phyloP scores from a whole-genome alignment of 2,113 vertebrate genomes.

The Halcyon senegalensis region DNA sequence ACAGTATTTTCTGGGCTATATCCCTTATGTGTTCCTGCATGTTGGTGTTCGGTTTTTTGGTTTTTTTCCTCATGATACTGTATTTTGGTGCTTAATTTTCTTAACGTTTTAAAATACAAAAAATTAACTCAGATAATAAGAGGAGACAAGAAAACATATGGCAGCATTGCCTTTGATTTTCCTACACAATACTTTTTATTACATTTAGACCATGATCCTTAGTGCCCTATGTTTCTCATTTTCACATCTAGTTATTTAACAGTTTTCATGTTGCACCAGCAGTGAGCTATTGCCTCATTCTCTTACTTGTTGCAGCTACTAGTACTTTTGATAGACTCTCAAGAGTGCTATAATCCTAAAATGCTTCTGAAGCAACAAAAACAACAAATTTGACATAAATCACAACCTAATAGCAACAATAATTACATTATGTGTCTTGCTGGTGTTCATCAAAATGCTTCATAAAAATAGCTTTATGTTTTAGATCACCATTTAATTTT shows the following conservation, averaged over 20 bases:
- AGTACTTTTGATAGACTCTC: not conserved
- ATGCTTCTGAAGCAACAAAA: not conserved
- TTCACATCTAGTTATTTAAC: slow-evolving; percentile 17
- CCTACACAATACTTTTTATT: not conserved
- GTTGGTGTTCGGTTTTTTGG: not conserved
- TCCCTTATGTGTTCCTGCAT: not conserved
- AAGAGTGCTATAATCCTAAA: not conserved
- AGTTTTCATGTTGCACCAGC: not conserved
- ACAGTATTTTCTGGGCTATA: not conserved
- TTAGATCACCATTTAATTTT: not conserved
- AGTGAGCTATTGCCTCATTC: not conserved
- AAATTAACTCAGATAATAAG: not conserved
- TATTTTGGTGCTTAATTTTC: not conserved
- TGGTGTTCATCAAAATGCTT: slow-evolving; percentile 41
- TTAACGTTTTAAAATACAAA: not conserved
- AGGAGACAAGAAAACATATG: not conserved
- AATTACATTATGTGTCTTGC: not conserved
- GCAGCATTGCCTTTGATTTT: slow-evolving; percentile 1
- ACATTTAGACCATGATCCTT: not conserved
- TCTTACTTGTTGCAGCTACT: not conserved
- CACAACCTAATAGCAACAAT: slow-evolving; percentile 16
- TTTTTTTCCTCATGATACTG: not conserved
- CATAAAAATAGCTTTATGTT: not conserved
- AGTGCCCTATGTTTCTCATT: not conserved
- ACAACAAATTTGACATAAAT: not conserved